phyloP scores from a whole-genome alignment of 2,888 invertebrate species.

The Calameuta filiformis region DNA sequence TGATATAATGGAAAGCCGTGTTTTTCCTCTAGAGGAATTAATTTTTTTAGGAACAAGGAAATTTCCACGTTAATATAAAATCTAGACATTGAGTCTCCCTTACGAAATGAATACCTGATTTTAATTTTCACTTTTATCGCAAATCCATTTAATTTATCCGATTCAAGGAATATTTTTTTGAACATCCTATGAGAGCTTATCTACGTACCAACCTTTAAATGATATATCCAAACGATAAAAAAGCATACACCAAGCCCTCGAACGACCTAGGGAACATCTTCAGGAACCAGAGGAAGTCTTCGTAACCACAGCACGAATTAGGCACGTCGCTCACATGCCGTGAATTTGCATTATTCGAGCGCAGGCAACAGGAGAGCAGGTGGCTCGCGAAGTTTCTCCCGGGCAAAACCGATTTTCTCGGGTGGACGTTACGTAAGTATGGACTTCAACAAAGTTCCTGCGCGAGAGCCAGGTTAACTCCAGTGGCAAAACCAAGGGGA shows the following conservation, averaged over 20 bases:
- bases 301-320: conserved; percentile 10
- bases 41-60: too few species aligned
- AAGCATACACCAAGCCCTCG: neutral
- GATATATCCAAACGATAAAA: neutral
- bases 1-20: too few species aligned
- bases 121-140: neutral
- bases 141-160: neutral
- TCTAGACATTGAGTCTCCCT: neutral
- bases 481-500: neutral
- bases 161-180: neutral
- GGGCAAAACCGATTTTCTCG: neutral
- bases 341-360: conserved; percentile 41
- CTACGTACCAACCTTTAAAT: neutral
- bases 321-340: conserved; percentile 12
- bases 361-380: conserved; percentile 32
- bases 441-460: neutral
- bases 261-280: conserved; percentile 4
- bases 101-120: neutral
- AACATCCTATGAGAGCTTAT: neutral
- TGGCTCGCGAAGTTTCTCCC: conserved; percentile 13
- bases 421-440: neutral
- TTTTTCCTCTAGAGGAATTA: too few species aligned
- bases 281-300: neutral
- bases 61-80: neutral
- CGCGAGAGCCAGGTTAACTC: neutral